These are phyloP conservation scores for Palythoa caribaeorum DNA, from an alignment of 92 coral and sea anemone species.

Conservation along the genomic window DNA sequence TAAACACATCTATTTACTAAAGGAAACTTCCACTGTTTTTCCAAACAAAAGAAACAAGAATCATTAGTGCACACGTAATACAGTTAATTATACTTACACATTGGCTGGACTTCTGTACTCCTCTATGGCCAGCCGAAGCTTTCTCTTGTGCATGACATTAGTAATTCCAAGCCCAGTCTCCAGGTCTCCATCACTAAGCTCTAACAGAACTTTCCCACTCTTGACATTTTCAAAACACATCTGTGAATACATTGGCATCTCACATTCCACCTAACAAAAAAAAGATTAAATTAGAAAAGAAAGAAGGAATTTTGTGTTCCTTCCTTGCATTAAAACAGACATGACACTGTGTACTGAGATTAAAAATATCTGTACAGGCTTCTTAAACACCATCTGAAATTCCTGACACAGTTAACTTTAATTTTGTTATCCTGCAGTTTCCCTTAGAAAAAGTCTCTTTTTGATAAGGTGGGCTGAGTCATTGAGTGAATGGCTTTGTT, in stretches of 20 bases:
- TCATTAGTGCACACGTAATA: not conserved
- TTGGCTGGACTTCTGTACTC: slow-evolving; percentile 87
- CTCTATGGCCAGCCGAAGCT: slow-evolving; percentile 95
- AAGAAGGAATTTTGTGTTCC: not conserved
- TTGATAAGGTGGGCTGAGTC: too few relatives aligned
- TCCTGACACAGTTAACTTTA: too few relatives aligned
- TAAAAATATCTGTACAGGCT: too few relatives aligned
- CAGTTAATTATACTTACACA: slow-evolving; percentile 15
- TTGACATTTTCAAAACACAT: slow-evolving; percentile 94
- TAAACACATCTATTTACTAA: too few relatives aligned
- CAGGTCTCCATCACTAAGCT: slow-evolving; percentile 89
- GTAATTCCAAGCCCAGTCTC: slow-evolving; percentile 85
- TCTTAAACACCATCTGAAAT: too few relatives aligned
- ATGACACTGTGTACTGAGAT: too few relatives aligned
- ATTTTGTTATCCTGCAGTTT: too few relatives aligned
- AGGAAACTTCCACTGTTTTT: too few relatives aligned
- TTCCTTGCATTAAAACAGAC: not conserved
- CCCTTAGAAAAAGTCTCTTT: too few relatives aligned
- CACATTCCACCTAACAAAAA: slow-evolving; percentile 78
- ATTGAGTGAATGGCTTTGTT: too few relatives aligned
- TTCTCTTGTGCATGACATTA: slow-evolving; percentile 86
- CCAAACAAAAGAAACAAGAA: too few relatives aligned
- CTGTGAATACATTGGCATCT: slow-evolving; percentile 96
- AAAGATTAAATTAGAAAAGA: too few relatives aligned
- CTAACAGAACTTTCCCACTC: slow-evolving; percentile 92